phyloP scores from a whole-genome alignment of 2,113 vertebrate species.

The Monarcha castaneiventris region DNA sequence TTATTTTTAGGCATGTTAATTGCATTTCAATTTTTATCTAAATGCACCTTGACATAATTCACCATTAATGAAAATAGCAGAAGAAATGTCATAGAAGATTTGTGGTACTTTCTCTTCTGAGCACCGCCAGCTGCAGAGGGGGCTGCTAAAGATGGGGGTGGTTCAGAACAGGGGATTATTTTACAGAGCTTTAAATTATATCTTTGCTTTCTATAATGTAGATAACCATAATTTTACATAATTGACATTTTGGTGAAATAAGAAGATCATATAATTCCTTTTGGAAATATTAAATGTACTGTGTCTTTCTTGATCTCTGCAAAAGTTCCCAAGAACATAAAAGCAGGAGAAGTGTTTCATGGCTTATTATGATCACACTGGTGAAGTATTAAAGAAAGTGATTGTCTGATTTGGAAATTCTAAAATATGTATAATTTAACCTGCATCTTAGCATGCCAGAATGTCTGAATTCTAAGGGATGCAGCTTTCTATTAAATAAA shows the following conservation, averaged over 20 bases:
- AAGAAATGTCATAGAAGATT: background rate
- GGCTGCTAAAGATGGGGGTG: fast-evolving
- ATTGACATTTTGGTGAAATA: background rate
- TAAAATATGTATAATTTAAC: background rate
- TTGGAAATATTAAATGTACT: background rate
- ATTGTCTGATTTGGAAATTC: background rate
- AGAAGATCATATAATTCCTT: background rate
- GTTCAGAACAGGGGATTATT: background rate
- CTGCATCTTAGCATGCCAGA: background rate
- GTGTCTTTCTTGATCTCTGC: background rate
- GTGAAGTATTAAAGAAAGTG: background rate
- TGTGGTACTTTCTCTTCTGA: background rate
- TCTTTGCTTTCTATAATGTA: background rate
- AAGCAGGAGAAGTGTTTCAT: background rate
- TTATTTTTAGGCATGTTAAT: background rate
- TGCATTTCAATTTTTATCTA: background rate
- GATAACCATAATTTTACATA: background rate
- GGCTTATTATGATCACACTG: background rate
- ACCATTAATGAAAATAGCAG: background rate
- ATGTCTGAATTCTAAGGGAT: background rate
- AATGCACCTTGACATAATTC: background rate
- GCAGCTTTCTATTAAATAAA: background rate
- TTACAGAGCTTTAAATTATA: background rate
- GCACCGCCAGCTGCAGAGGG: background rate
- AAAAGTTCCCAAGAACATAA: background rate